Evolutionary conservation across 2,888 invertebrate genomes (phyloP).

Genomic region (Saturnia japonica): DNA sequence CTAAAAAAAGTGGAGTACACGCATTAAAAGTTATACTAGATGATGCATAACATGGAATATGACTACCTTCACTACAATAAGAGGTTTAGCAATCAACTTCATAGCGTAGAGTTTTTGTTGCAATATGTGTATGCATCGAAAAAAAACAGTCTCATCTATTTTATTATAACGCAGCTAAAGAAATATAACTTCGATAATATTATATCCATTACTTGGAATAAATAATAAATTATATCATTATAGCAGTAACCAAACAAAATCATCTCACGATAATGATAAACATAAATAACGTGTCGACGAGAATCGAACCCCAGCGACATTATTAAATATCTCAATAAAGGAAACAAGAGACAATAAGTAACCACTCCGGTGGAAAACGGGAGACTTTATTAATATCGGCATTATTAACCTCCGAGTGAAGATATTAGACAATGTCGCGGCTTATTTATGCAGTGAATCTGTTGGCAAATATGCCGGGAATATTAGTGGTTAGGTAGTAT

Average conservation of each 20-base stretch:
- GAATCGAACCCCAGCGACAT: conserved; percentile 24
- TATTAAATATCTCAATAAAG: conserved; percentile 36
- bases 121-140: no score
- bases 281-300: conserved; percentile 6
- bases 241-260: background rate
- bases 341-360: conserved; percentile 38
- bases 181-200: background rate
- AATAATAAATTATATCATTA: background rate
- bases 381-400: conserved; percentile 57
- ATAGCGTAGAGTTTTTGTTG: no score
- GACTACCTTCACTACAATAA: no score
- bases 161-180: no score
- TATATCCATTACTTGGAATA: background rate
- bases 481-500: conserved; percentile 2
- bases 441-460: conserved; percentile 18
- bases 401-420: conserved; percentile 41
- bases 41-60: no score
- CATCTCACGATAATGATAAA: background rate
- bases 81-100: no score
- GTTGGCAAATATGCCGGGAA: conserved; percentile 11
- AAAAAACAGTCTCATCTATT: no score
- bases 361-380: conserved; percentile 32
- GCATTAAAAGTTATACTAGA: no score
- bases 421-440: conserved; percentile 18
- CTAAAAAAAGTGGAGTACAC: no score